Base-by-base conservation (phyloP, 2,113 vertebrate species). In the Zeus faber region DNA sequence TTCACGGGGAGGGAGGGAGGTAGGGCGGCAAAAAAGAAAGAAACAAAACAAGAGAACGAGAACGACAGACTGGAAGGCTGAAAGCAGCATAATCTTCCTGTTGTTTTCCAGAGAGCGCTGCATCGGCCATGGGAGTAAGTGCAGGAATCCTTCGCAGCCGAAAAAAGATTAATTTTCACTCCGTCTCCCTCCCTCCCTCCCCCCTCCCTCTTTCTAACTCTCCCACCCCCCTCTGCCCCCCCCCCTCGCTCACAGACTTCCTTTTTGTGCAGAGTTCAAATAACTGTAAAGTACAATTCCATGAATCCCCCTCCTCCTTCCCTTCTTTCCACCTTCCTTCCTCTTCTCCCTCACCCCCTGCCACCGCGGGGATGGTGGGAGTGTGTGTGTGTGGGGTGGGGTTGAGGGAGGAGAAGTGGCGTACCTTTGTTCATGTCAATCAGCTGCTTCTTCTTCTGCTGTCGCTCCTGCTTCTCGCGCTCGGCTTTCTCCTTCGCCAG, bases 381-480 rank as follows among this genome's bases (percentile, higher is more conserved):
- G 33, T 13, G 29, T 9, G 11, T 6, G 29, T 11, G 11, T 11
- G 13, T 7, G 31, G n/a, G 33, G 61, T 20, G 53, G 47, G 68
- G 79, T 45, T 57, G 64, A 44, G 37, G 48, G 1, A 60, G 37
- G 40, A 70, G 49, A 72, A 77, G 72, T 70, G 52, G 52, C 80
- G 45, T 91, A 99, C 96, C 97, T 98, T 95, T 98, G 89, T 96
- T 96, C 88, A 97, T 99, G 84, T 98, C 96, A 88, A 98, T 98
- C 84, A 99, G 83, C 67, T 94, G 93, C 81, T 97, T 96, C 89
- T 98, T 99, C 88, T 98, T 97, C 86, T 95, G 93, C 87, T 94
- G 94, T 6, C 95, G 83, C 74, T 98, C 95, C 68, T 92, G 80
- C 67, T 93, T 97, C 83, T 99, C 97, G 0, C 92, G 89, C 81